A percentile compares a stretch with the other conserved stretches of the same genome.
Conservation (phyloP, 2,113 vertebrate genomes). For the Podarcis raffonei region DNA sequence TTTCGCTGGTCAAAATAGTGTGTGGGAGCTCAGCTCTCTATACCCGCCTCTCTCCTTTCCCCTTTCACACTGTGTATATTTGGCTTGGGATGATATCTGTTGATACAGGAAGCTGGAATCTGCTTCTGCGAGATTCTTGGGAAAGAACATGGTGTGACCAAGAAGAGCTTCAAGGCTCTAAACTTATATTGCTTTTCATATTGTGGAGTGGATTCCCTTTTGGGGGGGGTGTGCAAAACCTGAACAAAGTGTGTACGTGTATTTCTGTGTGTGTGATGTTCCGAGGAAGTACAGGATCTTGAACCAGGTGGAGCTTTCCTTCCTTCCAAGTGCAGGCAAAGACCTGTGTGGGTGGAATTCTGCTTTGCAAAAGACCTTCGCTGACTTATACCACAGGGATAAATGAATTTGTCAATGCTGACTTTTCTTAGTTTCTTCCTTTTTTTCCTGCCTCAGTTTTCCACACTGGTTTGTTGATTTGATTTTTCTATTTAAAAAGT, state of each 20-base stretch:
- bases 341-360: neutral
- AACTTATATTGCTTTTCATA: neutral
- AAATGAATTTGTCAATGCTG: too few species aligned
- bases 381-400: too few species aligned
- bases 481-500: too few species aligned
- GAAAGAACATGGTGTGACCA: neutral
- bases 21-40: neutral
- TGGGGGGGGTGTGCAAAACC: neutral
- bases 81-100: neutral
- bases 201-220: neutral
- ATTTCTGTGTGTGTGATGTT: too few species aligned
- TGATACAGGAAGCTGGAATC: neutral
- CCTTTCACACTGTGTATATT: slow-evolving; percentile 2
- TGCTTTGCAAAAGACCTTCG: too few species aligned
- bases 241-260: too few species aligned
- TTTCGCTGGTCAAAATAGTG: neutral
- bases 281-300: neutral
- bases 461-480: too few species aligned
- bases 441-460: too few species aligned
- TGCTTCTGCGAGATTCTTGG: neutral
- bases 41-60: neutral
- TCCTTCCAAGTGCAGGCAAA: neutral
- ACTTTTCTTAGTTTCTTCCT: too few species aligned
- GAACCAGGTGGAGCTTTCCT: neutral
- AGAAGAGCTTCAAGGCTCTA: too few species aligned